These are phyloP conservation scores for Stichopus horrens DNA, from an alignment of 53 echinoderm and acorn worm genomes.

Conservation along the genomic window DNA sequence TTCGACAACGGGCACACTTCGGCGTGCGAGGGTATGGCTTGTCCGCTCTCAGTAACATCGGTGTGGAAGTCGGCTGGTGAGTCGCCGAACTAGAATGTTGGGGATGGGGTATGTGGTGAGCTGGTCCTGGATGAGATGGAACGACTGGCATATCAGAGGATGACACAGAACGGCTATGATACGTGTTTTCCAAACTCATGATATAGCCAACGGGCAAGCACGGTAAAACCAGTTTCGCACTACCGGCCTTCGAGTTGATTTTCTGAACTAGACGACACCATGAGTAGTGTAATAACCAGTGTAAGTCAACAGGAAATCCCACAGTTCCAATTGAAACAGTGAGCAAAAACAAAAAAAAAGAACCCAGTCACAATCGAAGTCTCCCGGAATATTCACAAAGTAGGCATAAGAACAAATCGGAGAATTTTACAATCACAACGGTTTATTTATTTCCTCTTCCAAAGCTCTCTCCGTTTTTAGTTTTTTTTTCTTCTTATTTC, in stretches of 20 bases:
- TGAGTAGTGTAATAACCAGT: background rate
- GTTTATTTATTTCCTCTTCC: no score
- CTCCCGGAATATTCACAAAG: no score
- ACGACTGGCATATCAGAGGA: conserved; percentile 78
- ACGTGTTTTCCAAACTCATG: conserved; percentile 62
- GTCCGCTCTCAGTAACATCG: conserved; percentile 84
- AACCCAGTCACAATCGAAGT: background rate
- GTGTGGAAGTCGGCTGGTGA: conserved; percentile 40
- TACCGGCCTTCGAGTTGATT: background rate
- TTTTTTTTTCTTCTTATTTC: no score
- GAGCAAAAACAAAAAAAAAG: background rate
- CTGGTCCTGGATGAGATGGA: conserved; percentile 61
- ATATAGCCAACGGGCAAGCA: conserved; percentile 39
- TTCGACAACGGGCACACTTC: conserved; percentile 96
- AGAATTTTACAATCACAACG: no score
- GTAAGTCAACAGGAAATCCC: background rate
- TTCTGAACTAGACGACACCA: background rate
- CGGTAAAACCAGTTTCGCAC: conserved; percentile 5
- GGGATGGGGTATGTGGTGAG: conserved; percentile 66
- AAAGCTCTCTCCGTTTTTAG: no score
- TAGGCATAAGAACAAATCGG: no score
- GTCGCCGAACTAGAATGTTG: conserved; percentile 26
- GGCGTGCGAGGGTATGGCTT: conserved; percentile 99
- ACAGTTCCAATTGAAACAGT: no score
- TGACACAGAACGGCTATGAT: conserved; percentile 45